Percentiles rank a stretch among this genome's conserved stretches.
These are phyloP conservation scores for Cichladusa arquata DNA, from an alignment of 2,113 vertebrate species.

Conservation along the genomic window DNA sequence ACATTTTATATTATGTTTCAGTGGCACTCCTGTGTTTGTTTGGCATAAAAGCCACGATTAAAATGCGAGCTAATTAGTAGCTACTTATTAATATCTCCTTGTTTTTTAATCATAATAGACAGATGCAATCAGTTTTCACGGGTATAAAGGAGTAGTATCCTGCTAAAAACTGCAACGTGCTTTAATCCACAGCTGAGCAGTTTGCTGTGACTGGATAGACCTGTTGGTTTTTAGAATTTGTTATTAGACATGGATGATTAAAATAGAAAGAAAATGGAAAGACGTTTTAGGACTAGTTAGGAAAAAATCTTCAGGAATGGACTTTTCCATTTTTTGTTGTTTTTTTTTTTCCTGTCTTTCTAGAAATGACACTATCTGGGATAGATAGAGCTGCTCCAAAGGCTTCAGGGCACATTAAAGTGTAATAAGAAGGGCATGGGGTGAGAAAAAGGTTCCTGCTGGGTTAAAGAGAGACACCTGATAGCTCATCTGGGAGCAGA, in stretches of 20 bases:
- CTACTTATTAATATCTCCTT: slow-evolving; percentile 1
- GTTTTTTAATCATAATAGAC: slow-evolving; percentile 16
- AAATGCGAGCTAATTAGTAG: slow-evolving; percentile 33
- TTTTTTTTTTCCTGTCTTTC: neutral
- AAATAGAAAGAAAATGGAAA: slow-evolving; percentile 24
- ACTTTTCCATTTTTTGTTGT: neutral
- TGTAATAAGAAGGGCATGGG: slow-evolving; percentile 80
- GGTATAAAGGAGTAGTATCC: neutral
- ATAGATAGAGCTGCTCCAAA: slow-evolving; percentile 38
- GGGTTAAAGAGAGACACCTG: slow-evolving; percentile 74
- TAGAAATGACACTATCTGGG: neutral
- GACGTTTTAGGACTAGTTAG: neutral
- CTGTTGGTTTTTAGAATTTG: neutral
- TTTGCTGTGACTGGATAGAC: neutral
- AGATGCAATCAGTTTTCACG: slow-evolving; percentile 3
- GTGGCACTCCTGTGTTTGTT: slow-evolving; percentile 10
- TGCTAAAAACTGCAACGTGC: neutral
- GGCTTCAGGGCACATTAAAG: slow-evolving; percentile 61
- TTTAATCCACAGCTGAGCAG: neutral
- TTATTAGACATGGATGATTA: neutral
- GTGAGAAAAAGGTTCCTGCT: slow-evolving; percentile 78
- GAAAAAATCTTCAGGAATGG: slow-evolving; percentile 5
- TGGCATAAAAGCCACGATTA: neutral
- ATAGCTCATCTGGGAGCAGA: slow-evolving; percentile 77
- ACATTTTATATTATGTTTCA: slow-evolving; percentile 10